phyloP scores from a whole-genome alignment of 2,113 vertebrate genomes.

The Tringa solitaria region DNA sequence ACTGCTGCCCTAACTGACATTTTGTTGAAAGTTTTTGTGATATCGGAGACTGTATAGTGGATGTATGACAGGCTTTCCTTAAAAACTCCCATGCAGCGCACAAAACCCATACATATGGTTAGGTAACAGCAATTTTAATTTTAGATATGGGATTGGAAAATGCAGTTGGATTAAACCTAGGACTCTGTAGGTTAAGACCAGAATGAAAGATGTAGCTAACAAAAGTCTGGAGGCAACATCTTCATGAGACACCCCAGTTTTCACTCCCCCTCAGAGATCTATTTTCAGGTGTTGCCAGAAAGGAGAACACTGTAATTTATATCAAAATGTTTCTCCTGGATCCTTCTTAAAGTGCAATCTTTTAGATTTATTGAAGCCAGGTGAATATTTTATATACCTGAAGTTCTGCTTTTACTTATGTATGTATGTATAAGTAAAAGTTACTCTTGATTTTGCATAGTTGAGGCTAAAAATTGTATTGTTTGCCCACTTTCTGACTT shows the following conservation, averaged over 20 bases:
- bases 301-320: background rate
- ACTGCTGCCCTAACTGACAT: background rate
- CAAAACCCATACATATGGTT: background rate
- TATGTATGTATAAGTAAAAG: background rate
- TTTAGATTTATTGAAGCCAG: background rate
- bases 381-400: background rate
- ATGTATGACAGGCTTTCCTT: background rate
- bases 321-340: background rate
- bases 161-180: background rate
- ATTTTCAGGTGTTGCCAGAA: constrained; percentile 16
- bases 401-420: background rate
- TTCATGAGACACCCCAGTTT: constrained; percentile 18
- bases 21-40: background rate
- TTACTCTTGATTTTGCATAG: background rate
- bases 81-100: background rate
- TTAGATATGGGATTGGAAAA: background rate
- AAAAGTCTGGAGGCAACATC: background rate
- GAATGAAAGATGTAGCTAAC: background rate
- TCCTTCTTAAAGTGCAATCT: background rate
- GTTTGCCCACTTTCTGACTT: background rate
- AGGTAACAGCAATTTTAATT: background rate
- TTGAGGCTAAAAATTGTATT: background rate
- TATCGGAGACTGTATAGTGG: background rate
- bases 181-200: background rate
- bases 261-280: background rate